Percentiles rank a stretch among this genome's conserved stretches.
phyloP scores from a whole-genome alignment of 2,888 invertebrate species.

The Eristalis pertinax region DNA sequence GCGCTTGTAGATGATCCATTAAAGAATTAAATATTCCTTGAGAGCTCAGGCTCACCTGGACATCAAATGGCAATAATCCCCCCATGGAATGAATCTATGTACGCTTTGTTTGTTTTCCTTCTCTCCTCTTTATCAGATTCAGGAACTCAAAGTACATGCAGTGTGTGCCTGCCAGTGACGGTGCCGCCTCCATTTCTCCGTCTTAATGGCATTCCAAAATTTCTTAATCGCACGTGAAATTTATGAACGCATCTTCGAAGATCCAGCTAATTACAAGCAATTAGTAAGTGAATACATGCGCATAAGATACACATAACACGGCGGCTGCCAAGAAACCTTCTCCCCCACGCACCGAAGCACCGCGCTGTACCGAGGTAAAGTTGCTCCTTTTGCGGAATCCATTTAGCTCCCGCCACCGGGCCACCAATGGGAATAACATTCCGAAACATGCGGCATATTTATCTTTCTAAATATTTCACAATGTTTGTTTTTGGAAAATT shows the following conservation, averaged over 20 bases:
- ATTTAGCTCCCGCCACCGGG: neutral
- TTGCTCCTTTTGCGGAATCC: constrained; percentile 17
- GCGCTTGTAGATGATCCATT: too few species aligned
- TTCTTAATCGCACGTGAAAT: constrained; percentile 41
- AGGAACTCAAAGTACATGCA: neutral
- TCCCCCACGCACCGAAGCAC: constrained; percentile 14
- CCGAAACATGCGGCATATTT: constrained; percentile 48
- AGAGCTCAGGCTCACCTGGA: too few species aligned
- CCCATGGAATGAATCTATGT: too few species aligned
- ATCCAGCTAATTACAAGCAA: constrained; percentile 56
- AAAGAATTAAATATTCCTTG: too few species aligned
- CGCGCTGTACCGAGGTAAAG: constrained; percentile 34
- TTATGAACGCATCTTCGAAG: constrained; percentile 51
- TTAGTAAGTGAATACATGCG: constrained; percentile 44
- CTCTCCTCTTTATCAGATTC: too few species aligned
- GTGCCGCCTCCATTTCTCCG: too few species aligned
- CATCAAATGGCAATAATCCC: too few species aligned
- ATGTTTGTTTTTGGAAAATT: constrained; percentile 70
- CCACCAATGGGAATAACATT: constrained; percentile 23
- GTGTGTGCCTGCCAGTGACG: neutral
- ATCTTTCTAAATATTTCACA: constrained; percentile 69
- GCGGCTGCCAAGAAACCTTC: neutral
- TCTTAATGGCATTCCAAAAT: constrained; percentile 1
- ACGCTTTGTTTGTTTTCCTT: too few species aligned
- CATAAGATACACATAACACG: constrained; percentile 8